Conservation (phyloP, 2,113 vertebrate genomes). For the Catharus fuscescens region DNA sequence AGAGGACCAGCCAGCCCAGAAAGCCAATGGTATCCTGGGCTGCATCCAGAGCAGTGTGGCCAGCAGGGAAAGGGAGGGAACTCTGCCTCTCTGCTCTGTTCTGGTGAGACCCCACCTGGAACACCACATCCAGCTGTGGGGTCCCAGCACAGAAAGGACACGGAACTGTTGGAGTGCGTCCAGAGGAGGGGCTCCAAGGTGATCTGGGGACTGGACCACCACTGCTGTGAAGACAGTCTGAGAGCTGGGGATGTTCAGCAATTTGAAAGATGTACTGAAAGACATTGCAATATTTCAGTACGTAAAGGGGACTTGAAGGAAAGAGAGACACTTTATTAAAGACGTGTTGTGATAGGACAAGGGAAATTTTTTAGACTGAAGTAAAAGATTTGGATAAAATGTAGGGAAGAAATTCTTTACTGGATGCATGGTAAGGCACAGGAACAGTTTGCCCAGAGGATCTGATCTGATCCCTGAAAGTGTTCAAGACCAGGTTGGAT, state of each 20-base stretch:
- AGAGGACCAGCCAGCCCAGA: background rate
- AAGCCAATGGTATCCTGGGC: accelerated
- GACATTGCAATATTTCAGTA: background rate
- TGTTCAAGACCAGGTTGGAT: background rate
- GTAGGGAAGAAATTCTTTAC: background rate
- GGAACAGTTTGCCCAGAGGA: background rate
- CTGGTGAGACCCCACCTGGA: background rate
- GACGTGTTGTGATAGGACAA: background rate
- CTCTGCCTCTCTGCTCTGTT: background rate
- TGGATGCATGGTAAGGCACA: too few relatives aligned
- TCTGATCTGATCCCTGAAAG: background rate
- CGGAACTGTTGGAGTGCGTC: accelerated
- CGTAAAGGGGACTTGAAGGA: too few relatives aligned
- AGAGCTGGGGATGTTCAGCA: background rate
- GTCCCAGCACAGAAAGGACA: background rate
- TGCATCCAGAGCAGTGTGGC: accelerated
- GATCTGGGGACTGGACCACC: background rate
- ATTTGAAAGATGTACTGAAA: background rate
- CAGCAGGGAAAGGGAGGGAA: background rate
- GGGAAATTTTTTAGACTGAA: background rate
- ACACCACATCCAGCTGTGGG: background rate
- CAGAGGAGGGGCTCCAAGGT: too few relatives aligned
- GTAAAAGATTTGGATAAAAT: background rate
- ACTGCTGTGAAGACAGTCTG: background rate
- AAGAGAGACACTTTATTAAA: background rate